These are phyloP conservation scores for Sarcophaga carnaria DNA, from an alignment of 2,888 invertebrate species.

Conservation along the genomic window DNA sequence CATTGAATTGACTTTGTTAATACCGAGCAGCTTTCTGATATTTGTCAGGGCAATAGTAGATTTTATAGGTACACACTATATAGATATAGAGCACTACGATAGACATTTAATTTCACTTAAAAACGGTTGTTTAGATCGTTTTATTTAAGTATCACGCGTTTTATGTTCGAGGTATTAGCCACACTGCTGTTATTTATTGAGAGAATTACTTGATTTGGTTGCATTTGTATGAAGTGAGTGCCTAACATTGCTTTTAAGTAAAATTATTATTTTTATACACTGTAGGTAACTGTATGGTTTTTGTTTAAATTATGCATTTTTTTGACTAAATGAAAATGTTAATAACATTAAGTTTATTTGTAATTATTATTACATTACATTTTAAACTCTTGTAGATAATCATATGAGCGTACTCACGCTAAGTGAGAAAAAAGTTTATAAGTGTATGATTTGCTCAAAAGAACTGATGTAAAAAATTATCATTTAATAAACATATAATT, in stretches of 20 bases:
- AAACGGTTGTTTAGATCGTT: too few relatives aligned
- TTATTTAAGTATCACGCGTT: background rate
- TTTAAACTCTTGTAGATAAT: background rate
- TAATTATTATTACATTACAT: constrained; percentile 2
- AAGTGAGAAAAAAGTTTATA: background rate
- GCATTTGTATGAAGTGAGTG: background rate
- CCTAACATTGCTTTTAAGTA: constrained; percentile 35
- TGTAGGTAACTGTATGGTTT: background rate
- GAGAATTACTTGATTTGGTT: background rate
- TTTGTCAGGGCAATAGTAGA: too few relatives aligned
- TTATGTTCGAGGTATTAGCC: background rate
- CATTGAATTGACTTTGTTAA: too few relatives aligned
- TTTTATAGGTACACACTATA: too few relatives aligned
- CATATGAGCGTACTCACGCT: background rate
- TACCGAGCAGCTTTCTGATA: too few relatives aligned
- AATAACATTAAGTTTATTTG: constrained; percentile 28
- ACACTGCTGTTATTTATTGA: constrained; percentile 17
- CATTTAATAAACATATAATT: too few relatives aligned
- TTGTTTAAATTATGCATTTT: background rate
- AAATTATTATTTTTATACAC: constrained; percentile 3
- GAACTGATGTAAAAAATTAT: too few relatives aligned
- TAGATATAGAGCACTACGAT: too few relatives aligned
- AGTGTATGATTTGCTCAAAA: too few relatives aligned
- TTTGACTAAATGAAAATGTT: constrained; percentile 34
- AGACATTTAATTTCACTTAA: too few relatives aligned